Percentiles rank a stretch among this genome's conserved stretches.
Evolutionary conservation across 1,140 invertebrate species (phyloP).

Genomic region (Drosophila sucinea): DNA sequence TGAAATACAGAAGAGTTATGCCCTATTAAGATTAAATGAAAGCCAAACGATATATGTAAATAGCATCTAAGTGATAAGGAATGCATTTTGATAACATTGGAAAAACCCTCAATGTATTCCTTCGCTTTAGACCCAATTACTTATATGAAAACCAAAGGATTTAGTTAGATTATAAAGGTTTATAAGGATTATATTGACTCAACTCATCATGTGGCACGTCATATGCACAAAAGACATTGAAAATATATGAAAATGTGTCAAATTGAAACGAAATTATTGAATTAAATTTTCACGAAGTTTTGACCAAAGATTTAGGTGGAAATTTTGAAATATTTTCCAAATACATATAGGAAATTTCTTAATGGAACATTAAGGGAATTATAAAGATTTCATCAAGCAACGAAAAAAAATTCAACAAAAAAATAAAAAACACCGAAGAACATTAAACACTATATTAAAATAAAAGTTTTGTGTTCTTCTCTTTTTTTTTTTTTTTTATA

Average conservation of each 20-base stretch:
- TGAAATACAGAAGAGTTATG: too few relatives aligned
- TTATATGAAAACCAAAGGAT: too few relatives aligned
- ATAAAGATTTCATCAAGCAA: not conserved
- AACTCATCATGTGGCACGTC: too few relatives aligned
- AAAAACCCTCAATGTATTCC: too few relatives aligned
- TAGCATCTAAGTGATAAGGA: not conserved
- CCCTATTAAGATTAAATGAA: too few relatives aligned
- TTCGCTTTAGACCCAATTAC: too few relatives aligned
- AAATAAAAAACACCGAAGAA: conserved; percentile 15
- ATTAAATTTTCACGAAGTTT: not conserved
- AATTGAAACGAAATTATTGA: not conserved
- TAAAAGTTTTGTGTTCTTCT: conserved; percentile 13
- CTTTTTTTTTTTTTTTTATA: conserved; percentile 33
- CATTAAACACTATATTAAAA: conserved; percentile 57
- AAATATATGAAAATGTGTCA: conserved; percentile 5
- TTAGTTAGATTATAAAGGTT: too few relatives aligned
- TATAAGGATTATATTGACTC: too few relatives aligned
- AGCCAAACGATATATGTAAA: too few relatives aligned
- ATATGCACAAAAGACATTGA: too few relatives aligned
- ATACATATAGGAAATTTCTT: conserved; percentile 1
- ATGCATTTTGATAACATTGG: too few relatives aligned
- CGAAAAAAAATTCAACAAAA: conserved; percentile 11
- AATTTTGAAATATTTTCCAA: not conserved
- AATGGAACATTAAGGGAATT: conserved; percentile 16
- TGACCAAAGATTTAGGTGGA: not conserved